These are phyloP conservation scores for Drosophila sordidapex DNA, from an alignment of 2,888 invertebrate species.

Conservation along the genomic window DNA sequence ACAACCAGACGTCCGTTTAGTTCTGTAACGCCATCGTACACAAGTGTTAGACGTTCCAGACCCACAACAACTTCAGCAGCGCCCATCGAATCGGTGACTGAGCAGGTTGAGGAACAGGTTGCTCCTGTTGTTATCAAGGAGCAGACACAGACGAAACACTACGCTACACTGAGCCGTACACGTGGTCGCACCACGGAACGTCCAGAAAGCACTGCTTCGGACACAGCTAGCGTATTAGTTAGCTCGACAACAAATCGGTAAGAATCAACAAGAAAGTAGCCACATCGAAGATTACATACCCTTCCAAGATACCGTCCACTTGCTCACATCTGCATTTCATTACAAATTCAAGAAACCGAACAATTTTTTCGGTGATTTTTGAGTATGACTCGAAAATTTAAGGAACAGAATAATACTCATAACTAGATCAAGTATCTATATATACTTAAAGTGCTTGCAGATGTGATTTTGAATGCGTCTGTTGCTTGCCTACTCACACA, in stretches of 20 bases:
- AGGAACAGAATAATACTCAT: background rate
- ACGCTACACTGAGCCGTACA: slow-evolving; percentile 75
- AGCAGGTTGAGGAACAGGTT: slow-evolving; percentile 5
- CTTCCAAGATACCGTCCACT: background rate
- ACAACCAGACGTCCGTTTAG: slow-evolving; percentile 61
- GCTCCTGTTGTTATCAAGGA: slow-evolving; percentile 19
- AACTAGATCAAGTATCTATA: background rate
- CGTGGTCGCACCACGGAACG: slow-evolving; percentile 63
- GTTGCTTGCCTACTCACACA: background rate
- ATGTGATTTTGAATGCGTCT: background rate
- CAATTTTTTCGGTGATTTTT: background rate
- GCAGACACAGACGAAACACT: slow-evolving; percentile 60
- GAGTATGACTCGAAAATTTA: background rate
- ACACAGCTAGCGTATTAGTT: slow-evolving; percentile 21
- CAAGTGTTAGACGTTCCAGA: slow-evolving; percentile 89
- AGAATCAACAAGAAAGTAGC: background rate
- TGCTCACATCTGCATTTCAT: background rate
- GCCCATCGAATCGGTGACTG: slow-evolving; percentile 16
- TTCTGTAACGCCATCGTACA: slow-evolving; percentile 87
- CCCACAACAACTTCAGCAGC: slow-evolving; percentile 84
- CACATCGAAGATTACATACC: background rate
- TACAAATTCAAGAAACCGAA: background rate
- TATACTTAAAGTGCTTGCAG: background rate
- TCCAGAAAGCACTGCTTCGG: slow-evolving; percentile 48
- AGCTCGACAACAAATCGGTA: slow-evolving; percentile 75